Conservation (phyloP, 2,888 invertebrate genomes). For the Lamproptera curius region DNA sequence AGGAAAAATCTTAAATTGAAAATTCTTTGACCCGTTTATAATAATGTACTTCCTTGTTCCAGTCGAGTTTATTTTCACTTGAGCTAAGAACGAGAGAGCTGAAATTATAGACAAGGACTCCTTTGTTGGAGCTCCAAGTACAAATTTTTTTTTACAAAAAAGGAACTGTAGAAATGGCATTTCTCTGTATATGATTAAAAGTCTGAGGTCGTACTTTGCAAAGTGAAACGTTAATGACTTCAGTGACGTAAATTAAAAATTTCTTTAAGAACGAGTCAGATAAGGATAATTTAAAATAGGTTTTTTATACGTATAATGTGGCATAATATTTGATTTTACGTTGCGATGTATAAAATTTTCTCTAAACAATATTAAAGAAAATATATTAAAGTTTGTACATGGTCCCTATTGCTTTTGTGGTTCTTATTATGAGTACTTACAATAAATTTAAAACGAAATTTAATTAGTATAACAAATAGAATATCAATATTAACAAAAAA, state of each 20-base stretch:
- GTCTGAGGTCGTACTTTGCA: background rate
- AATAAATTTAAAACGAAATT: too few species aligned
- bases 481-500: too few species aligned
- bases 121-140: constrained; percentile 15
- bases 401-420: too few species aligned
- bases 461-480: too few species aligned
- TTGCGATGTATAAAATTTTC: too few species aligned
- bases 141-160: constrained; percentile 15
- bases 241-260: background rate
- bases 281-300: too few species aligned
- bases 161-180: background rate
- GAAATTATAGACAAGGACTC: constrained; percentile 16
- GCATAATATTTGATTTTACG: too few species aligned
- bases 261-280: background rate
- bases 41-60: constrained; percentile 12
- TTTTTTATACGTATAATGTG: too few species aligned
- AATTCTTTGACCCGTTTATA: constrained; percentile 14
- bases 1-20: background rate
- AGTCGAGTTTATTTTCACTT: constrained; percentile 13
- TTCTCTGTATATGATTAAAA: constrained; percentile 6
- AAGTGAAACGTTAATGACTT: background rate
- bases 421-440: too few species aligned
- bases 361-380: too few species aligned
- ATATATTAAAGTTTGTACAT: too few species aligned
- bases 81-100: constrained; percentile 15